These are phyloP conservation scores for Zapus hudsonius DNA, from an alignment of 2,113 vertebrate species.

Conservation along the genomic window DNA sequence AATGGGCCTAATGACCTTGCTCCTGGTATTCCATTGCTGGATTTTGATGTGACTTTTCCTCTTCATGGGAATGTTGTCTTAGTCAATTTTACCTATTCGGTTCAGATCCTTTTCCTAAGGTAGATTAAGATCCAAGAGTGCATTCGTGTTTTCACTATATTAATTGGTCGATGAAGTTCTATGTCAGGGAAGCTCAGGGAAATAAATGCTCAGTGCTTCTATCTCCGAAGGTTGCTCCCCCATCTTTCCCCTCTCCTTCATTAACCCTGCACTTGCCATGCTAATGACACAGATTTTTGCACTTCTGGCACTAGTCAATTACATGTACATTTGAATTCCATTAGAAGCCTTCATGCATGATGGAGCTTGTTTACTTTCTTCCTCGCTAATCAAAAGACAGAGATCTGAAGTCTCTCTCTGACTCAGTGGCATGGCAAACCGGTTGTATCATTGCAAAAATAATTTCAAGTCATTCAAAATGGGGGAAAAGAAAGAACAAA, in stretches of 20 bases:
- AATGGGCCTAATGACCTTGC: slow-evolving; percentile 50
- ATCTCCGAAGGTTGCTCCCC: slow-evolving; percentile 64
- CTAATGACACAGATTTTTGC: slow-evolving; percentile 72
- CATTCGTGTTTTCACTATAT: slow-evolving; percentile 79
- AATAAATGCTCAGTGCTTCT: slow-evolving; percentile 61
- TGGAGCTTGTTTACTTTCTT: slow-evolving; percentile 75
- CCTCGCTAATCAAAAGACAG: slow-evolving; percentile 61
- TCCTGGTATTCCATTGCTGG: slow-evolving; percentile 56
- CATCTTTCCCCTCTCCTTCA: slow-evolving; percentile 67
- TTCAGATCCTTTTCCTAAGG: slow-evolving; percentile 75
- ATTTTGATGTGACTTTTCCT: slow-evolving; percentile 72
- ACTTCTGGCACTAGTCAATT: slow-evolving; percentile 78
- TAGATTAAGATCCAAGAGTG: slow-evolving; percentile 76
- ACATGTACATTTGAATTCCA: slow-evolving; percentile 75
- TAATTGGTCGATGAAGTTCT: slow-evolving; percentile 80
- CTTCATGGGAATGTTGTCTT: slow-evolving; percentile 58
- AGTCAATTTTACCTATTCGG: slow-evolving; percentile 71
- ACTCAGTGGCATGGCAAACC: slow-evolving; percentile 65
- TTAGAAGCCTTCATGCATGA: slow-evolving; percentile 74
- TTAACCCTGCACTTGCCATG: slow-evolving; percentile 82
- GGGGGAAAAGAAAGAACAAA: neutral
- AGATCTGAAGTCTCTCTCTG: slow-evolving; percentile 69
- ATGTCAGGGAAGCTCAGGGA: slow-evolving; percentile 46
- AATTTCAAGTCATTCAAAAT: slow-evolving; percentile 67
- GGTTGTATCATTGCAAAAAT: slow-evolving; percentile 53